Evolutionary conservation across 2,797 vertebrate species (phyloP).

Genomic region (Numenius phaeopus): DNA sequence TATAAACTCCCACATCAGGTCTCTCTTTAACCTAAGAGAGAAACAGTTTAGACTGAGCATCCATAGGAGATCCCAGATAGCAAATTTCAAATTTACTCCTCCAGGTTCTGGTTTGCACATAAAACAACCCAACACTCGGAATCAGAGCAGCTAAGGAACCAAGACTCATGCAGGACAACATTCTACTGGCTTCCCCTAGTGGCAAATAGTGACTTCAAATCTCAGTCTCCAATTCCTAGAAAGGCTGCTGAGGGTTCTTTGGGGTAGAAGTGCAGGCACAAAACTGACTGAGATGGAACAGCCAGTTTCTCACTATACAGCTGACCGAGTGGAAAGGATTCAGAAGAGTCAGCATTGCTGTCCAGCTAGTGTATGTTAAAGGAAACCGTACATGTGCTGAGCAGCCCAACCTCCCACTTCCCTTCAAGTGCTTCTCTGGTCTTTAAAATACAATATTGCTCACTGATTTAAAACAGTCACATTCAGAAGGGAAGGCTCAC

Average conservation of each 20-base stretch:
- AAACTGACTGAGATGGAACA: neutral
- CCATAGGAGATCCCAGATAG: neutral
- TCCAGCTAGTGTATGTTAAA: neutral
- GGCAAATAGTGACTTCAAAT: neutral
- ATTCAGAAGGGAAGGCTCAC: constrained; percentile 77
- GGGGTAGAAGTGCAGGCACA: neutral
- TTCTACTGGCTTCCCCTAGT: neutral
- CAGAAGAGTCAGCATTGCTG: neutral
- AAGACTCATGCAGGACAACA: neutral
- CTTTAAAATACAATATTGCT: neutral
- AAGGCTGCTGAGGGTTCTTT: neutral
- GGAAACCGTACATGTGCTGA: neutral
- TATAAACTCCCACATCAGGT: constrained; percentile 98
- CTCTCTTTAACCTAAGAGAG: constrained; percentile 94
- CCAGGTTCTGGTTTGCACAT: neutral
- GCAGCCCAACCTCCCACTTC: neutral
- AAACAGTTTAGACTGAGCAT: constrained; percentile 22
- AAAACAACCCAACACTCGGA: neutral
- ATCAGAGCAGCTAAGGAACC: neutral
- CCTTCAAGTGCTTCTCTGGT: neutral
- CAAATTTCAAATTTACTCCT: neutral
- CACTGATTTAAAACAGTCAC: neutral
- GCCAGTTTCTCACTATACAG: neutral
- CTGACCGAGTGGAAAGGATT: neutral
- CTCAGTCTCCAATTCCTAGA: neutral